Evolutionary conservation across 2,797 vertebrate species (phyloP).

Genomic region (Lutra lutra): DNA sequence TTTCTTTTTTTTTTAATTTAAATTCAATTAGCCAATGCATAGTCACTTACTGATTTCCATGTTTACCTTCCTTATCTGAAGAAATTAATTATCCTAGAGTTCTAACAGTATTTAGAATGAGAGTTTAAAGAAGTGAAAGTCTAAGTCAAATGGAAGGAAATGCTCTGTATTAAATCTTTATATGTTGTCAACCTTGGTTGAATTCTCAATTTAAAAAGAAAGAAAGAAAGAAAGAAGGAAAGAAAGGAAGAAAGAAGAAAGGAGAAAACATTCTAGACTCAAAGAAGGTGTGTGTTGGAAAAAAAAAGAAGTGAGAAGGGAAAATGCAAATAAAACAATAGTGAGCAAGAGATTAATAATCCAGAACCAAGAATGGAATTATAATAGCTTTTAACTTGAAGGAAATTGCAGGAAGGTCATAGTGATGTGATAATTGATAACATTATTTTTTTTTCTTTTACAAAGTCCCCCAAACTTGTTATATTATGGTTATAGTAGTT

Average conservation of each 20-base stretch:
- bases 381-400: background rate
- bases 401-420: background rate
- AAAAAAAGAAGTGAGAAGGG: background rate
- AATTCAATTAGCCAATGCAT: background rate
- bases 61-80: background rate
- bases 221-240: background rate
- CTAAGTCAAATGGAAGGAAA: slow-evolving; percentile 12
- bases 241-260: too few species aligned
- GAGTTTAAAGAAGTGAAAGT: background rate
- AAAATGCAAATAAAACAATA: background rate
- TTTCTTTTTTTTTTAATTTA: background rate
- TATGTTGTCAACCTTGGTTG: background rate
- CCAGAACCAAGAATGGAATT: background rate
- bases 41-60: background rate
- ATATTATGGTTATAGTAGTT: background rate
- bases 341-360: background rate
- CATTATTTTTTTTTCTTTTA: background rate
- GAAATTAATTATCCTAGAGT: background rate
- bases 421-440: background rate
- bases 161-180: background rate
- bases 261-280: background rate
- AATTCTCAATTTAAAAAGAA: background rate
- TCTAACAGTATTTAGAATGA: background rate
- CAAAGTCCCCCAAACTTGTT: background rate
- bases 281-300: background rate